phyloP scores from a whole-genome alignment of 2,113 vertebrate species.

The Cryptomyrus ogoouensis region DNA sequence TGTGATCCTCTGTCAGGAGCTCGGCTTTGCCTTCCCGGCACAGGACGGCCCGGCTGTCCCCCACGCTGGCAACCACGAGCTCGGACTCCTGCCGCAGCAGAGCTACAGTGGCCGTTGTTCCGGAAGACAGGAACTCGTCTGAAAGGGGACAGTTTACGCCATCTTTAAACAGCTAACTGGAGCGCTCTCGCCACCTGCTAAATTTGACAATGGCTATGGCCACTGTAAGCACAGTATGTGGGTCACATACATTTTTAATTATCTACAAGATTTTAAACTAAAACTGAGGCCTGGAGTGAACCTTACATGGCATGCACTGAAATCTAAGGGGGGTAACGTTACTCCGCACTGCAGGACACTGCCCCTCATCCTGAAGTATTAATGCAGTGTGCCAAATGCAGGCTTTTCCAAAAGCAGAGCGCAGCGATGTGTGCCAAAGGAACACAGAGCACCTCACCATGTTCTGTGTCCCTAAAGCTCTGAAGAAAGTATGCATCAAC shows the following conservation, averaged over 20 bases:
- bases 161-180: not conserved
- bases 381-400: not conserved
- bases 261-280: not conserved
- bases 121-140: constrained; percentile 7
- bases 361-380: not conserved
- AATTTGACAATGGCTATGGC: not conserved
- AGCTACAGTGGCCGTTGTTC: constrained; percentile 28
- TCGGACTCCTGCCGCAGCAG: constrained; percentile 14
- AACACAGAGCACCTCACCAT: not conserved
- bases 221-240: not conserved
- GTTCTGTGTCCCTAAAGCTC: not conserved
- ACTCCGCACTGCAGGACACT: not conserved
- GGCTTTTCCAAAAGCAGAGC: not conserved
- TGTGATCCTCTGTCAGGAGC: constrained; percentile 26
- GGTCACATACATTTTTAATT: not conserved
- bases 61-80: constrained; percentile 24
- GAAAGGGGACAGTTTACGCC: not conserved
- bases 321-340: not conserved
- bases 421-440: not conserved
- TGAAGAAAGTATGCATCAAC: constrained; percentile 23
- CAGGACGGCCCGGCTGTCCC: constrained; percentile 29
- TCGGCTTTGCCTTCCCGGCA: constrained; percentile 24
- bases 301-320: not conserved
- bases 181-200: not conserved
- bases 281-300: not conserved